Conservation (phyloP, 92 coral and sea anemone species). For the Porites lobata region DNA sequence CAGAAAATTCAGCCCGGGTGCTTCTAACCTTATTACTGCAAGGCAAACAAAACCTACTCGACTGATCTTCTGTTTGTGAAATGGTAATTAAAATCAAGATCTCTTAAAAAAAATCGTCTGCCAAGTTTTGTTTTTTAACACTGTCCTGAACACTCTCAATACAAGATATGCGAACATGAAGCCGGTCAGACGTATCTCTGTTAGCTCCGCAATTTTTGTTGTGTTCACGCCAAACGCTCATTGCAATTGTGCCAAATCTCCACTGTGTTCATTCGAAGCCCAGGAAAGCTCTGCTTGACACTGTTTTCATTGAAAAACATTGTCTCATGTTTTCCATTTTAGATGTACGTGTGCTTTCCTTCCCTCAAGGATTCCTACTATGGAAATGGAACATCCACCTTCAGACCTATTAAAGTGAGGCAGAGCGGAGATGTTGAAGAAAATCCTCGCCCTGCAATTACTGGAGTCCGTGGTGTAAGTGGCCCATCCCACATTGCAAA, state of each 20-base stretch:
- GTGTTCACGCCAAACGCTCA: neutral
- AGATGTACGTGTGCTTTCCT: neutral
- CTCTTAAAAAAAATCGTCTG: no score
- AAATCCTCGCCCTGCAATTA: neutral
- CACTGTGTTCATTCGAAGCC: neutral
- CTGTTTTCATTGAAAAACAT: neutral
- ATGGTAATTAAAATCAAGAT: no score
- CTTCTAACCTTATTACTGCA: no score
- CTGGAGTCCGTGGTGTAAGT: neutral
- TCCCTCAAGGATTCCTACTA: neutral
- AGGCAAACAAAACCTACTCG: no score
- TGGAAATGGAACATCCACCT: neutral
- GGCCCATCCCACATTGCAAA: neutral
- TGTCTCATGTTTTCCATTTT: neutral
- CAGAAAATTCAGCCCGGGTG: no score
- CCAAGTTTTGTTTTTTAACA: no score
- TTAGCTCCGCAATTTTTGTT: neutral
- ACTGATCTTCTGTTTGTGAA: no score
- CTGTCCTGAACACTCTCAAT: no score
- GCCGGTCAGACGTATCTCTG: neutral
- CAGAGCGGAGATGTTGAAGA: slow-evolving; percentile 1
- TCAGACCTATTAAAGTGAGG: neutral
- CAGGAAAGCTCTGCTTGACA: neutral
- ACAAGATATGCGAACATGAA: no score
- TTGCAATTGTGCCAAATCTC: neutral